Percentiles rank a stretch among this genome's conserved stretches.
Conservation (phyloP, 2,888 invertebrate species). For the Lamproptera curius region DNA sequence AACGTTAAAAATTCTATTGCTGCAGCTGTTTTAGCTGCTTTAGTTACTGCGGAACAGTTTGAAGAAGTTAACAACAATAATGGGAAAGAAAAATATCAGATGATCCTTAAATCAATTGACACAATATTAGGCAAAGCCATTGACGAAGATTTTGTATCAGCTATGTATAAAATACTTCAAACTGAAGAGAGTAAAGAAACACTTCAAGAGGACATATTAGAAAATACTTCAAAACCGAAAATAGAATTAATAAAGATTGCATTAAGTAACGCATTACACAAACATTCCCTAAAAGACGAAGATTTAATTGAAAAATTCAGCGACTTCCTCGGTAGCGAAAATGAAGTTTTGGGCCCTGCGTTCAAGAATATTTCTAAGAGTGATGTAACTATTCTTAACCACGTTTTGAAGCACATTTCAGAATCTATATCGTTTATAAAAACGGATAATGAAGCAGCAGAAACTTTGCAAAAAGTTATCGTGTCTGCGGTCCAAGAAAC, state of each 20-base stretch:
- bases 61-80: slow-evolving; percentile 72
- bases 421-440: slow-evolving; percentile 78
- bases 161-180: slow-evolving; percentile 70
- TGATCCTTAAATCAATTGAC: slow-evolving; percentile 72
- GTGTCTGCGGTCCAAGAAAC: slow-evolving; percentile 81
- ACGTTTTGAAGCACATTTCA: slow-evolving; percentile 79
- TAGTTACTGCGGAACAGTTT: slow-evolving; percentile 72
- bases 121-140: slow-evolving; percentile 70
- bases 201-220: slow-evolving; percentile 68
- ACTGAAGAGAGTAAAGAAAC: slow-evolving; percentile 70
- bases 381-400: slow-evolving; percentile 78
- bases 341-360: slow-evolving; percentile 78
- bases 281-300: slow-evolving; percentile 71
- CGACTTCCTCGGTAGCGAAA: slow-evolving; percentile 80
- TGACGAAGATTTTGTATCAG: slow-evolving; percentile 65
- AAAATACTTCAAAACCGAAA: slow-evolving; percentile 77
- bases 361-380: slow-evolving; percentile 82
- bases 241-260: slow-evolving; percentile 80
- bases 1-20: slow-evolving; percentile 75
- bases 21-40: slow-evolving; percentile 70
- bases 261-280: slow-evolving; percentile 59
- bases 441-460: slow-evolving; percentile 81
- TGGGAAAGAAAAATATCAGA: slow-evolving; percentile 68
- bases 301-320: slow-evolving; percentile 81
- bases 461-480: slow-evolving; percentile 82